Evolutionary conservation across 2,113 vertebrate species (phyloP).

Genomic region (Neogobius melanostomus): DNA sequence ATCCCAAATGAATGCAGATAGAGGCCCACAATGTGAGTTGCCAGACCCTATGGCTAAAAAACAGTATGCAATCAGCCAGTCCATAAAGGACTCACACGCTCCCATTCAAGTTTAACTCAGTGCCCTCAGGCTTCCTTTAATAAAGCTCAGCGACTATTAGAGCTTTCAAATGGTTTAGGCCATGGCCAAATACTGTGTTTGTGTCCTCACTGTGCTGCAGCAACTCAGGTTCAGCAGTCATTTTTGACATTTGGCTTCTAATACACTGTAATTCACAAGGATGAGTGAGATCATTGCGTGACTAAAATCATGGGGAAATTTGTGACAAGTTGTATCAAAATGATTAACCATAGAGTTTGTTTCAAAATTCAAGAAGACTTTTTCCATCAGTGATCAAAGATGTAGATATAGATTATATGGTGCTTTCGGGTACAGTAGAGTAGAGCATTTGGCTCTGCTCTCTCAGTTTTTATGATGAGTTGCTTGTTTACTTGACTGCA

Average conservation of each 20-base stretch:
- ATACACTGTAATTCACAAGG: not conserved
- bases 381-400: slow-evolving; percentile 12
- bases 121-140: no score
- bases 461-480: not conserved
- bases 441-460: not conserved
- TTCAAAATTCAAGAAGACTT: slow-evolving; percentile 1
- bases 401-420: slow-evolving; percentile 25
- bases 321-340: slow-evolving; percentile 5
- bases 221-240: not conserved
- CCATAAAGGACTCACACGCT: no score
- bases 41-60: no score
- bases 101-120: no score
- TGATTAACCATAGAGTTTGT: not conserved
- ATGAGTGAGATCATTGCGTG: slow-evolving; percentile 27
- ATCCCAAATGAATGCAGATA: no score
- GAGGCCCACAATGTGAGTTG: no score
- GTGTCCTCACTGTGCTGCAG: no score
- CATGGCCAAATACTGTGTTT: no score
- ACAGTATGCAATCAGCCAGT: no score
- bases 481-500: slow-evolving; percentile 6
- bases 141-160: no score
- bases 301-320: slow-evolving; percentile 14
- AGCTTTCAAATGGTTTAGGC: no score
- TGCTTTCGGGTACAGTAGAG: slow-evolving; percentile 25
- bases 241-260: slow-evolving; percentile 3